Evolutionary conservation across 2,113 vertebrate species (phyloP).

Genomic region (Shinisaurus crocodilurus): DNA sequence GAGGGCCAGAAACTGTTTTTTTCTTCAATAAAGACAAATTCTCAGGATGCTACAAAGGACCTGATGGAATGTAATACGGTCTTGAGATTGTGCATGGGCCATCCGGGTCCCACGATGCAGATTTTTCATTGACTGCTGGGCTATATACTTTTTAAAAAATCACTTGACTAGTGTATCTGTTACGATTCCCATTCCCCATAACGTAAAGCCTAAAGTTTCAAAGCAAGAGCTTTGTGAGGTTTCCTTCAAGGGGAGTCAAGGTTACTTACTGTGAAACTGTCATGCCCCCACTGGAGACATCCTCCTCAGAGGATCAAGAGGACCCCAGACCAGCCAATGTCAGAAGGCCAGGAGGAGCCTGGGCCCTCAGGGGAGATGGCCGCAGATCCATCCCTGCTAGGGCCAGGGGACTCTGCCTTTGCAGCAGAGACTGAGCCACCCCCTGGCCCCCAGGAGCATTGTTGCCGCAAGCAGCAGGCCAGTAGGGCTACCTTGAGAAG

Average conservation of each 20-base stretch:
- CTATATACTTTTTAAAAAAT: not conserved
- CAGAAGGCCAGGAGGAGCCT: no score
- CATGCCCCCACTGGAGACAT: no score
- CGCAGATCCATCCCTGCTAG: no score
- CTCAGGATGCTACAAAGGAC: not conserved
- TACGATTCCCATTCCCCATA: not conserved
- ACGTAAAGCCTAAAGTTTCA: not conserved
- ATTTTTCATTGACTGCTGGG: not conserved
- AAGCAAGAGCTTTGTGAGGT: not conserved
- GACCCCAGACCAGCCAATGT: no score
- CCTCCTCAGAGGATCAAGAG: no score
- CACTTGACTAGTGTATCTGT: not conserved
- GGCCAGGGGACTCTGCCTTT: no score
- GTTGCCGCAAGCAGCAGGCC: no score
- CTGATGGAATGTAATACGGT: not conserved
- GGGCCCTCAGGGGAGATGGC: no score
- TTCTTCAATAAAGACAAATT: not conserved
- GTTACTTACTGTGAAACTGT: not conserved
- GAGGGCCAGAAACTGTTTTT: not conserved
- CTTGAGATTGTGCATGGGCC: not conserved
- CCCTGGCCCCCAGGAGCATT: no score
- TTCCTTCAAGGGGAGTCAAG: not conserved
- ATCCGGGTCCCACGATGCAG: not conserved
- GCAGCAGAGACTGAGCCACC: no score
- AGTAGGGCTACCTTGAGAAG: no score